Base-by-base conservation (phyloP, 2,113 vertebrate genomes). In the Montifringilla adamsi region DNA sequence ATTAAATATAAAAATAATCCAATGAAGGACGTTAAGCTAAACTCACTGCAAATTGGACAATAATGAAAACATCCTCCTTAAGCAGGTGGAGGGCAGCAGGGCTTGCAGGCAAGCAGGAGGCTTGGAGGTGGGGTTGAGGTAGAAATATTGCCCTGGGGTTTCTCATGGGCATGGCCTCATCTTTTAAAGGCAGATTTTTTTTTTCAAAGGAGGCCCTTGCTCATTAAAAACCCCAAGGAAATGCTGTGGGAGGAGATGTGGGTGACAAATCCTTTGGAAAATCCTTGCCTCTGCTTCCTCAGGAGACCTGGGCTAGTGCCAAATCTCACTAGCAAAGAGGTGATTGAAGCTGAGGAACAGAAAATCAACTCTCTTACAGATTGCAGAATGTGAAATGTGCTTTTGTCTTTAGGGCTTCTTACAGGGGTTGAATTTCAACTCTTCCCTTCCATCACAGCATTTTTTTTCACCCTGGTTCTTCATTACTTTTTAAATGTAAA, bases 1-100 rank as follows among this genome's bases (percentile, higher is more conserved):
- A 91, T 96, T 88, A 95, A 96, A 96, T 97, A 87, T 49, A 93
- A 93, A 92, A 96, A 94, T 95, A 95, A 96, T 95, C 90, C 94
- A 94, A 79, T 90, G 90, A 95, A 96, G 77, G 86, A 94, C 7
- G 3, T 35, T 87, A 78, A 96, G 69, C 89, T 93, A 74, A 94
- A 93, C 41, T 72, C 73, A 10, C 21, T 84, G 90, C 89, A 96
- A 92, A 89, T 89, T 67, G 91, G 84, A 96, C 77, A 53, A 58
- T 72, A 92, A 94, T 84, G 89, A 72, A 96, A 96, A 82, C 74
- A 72, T 90, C 41, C 86, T 93, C 53, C 56, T 75, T 37, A 89
- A 76, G 68, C n/a, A 90, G 92, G 90, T 87, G 85, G 90, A 84
- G 60, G 68, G 83, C 68, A 60, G 62, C 64, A 60, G 72, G 86